Base-by-base conservation (phyloP, 2,888 invertebrate genomes). In the Chrysopilus asiliformis region DNA sequence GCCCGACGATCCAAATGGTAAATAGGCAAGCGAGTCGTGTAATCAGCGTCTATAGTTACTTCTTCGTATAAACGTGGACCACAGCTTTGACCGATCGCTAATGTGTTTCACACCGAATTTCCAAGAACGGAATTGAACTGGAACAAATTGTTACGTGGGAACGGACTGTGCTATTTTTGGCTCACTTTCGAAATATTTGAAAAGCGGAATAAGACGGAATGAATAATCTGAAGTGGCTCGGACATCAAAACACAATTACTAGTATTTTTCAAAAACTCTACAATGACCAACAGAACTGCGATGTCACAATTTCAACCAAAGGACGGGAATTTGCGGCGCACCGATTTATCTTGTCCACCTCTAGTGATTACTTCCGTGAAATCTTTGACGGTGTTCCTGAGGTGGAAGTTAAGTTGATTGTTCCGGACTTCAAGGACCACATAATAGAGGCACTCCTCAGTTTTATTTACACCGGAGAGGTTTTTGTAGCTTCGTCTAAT, bases 141-240 rank as follows among this genome's bases (percentile, higher is more conserved):
- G 26, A 26, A 26, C n/a, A n/a, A n/a, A n/a, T 26, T 26, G 26
- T 13, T 14, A 36, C n/a, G 24, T 18, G 28, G 20, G 25, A 18
- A 25, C 38, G 13, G 17, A 17, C 30, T 22, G 25, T 28, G 27
- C 28, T n/a, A n/a, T n/a, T n/a, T n/a, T n/a, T n/a, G n/a, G n/a
- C n/a, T n/a, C n/a, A n/a, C n/a, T n/a, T n/a, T n/a, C n/a, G n/a
- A n/a, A n/a, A n/a, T n/a, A n/a, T n/a, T n/a, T n/a, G n/a, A n/a
- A 4, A 33, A 24, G 4, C 20, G 13, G 13, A 32, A 14, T 19
- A 10, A 3, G 13, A 19, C 20, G 10, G 20, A 14, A 53, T 55
- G 59, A 60, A 60, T 49, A 52, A 59, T 39, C 48, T 61, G 12
- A 60, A 58, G 47, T 61, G 61, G 61, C 60, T 60, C 58, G 60